Conservation (phyloP, 2,888 invertebrate species). For the Drosophila meridiana region DNA sequence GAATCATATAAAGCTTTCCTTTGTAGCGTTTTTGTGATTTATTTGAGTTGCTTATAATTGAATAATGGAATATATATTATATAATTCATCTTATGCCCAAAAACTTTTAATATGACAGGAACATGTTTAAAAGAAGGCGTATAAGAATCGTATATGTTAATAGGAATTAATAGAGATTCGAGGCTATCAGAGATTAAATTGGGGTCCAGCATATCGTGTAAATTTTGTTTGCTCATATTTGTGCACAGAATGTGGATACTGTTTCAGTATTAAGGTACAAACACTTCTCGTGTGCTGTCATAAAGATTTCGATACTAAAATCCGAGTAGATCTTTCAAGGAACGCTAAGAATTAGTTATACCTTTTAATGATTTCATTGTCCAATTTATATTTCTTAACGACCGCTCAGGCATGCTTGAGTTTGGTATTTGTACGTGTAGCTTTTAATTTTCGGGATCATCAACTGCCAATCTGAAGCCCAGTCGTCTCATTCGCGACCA, state of each 20-base stretch:
- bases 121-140: background rate
- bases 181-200: background rate
- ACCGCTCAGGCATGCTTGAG: slow-evolving; percentile 57
- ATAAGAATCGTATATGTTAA: background rate
- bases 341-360: slow-evolving; percentile 63
- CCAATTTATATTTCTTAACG: slow-evolving; percentile 82
- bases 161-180: background rate
- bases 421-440: slow-evolving; percentile 46
- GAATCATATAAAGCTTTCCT: slow-evolving; percentile 21
- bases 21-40: slow-evolving; percentile 38
- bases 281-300: slow-evolving; percentile 15
- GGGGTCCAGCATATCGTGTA: background rate
- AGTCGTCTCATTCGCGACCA: slow-evolving; percentile 11
- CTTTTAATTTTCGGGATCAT: slow-evolving; percentile 58
- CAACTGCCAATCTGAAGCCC: slow-evolving; percentile 41
- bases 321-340: slow-evolving; percentile 53
- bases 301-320: slow-evolving; percentile 56
- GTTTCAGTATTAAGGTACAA: slow-evolving; percentile 7
- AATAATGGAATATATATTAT: background rate
- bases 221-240: background rate
- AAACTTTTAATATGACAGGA: background rate
- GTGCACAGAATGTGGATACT: background rate
- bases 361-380: slow-evolving; percentile 83
- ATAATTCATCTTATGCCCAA: background rate
- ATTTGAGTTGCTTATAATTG: slow-evolving; percentile 9